Base-by-base conservation (phyloP, 92 coral and sea anemone species). In the Palythoa heliodiscus region DNA sequence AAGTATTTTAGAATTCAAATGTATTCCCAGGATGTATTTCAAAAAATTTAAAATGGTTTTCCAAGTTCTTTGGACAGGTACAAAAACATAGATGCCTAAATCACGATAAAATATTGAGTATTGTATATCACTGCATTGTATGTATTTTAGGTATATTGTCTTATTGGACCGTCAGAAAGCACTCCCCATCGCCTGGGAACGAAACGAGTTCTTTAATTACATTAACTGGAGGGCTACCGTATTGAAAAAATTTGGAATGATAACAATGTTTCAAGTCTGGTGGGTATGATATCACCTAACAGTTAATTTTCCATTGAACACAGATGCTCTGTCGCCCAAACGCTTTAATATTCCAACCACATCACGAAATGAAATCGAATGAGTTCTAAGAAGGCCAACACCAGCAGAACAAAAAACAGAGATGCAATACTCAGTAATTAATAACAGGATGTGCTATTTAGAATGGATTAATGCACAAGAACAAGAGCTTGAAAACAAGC, bases 131-230 rank as follows among this genome's bases (percentile, higher is more conserved):
- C 50, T 29, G 35, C 35, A 29, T 60, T 54, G 20, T 61, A 47
- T 10, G n/a, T 15, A n/a, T 38, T 19, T 23, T 19, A 38, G 23
- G 22, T 40, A 50, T 16, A 24, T 52, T 40, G 53, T 13, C 43
- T 43, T 16, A 15, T 23, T 13, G 60, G 39, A 76, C 39, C 17
- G 11, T 58, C 38, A 38, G 12, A 29, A 61, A 61, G 2, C 73
- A 68, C 35, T 80, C 29, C 50, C 7, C n/a, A 52, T 40, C 24
- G 82, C 37, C 82, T 22, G 57, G 69, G 69, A 40, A 64, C 24
- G 66, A 75, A 75, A 79, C 39, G 25, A 64, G 84, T 66, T 64
- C 84, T 43, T 63, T 80, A 66, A 80, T 61, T 78, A 64, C 83
- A 64, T 19, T 64, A 22, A 19, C 73, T 35, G 73, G 72, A 66